Conservation (phyloP, 2,113 vertebrate species). For the Capra hircus region DNA sequence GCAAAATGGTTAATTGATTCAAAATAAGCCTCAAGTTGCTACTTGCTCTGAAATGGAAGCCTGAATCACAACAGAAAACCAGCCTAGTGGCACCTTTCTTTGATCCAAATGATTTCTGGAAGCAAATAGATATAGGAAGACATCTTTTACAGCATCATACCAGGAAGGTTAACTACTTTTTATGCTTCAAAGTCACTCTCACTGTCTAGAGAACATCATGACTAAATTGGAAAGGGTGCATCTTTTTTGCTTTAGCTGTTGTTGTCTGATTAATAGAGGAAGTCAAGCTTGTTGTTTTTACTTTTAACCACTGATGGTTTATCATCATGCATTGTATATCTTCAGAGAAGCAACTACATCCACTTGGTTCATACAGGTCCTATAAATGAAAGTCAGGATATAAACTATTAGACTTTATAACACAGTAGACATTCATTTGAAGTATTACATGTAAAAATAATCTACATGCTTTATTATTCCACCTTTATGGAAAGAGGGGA, state of each 20-base stretch:
- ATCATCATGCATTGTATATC: neutral
- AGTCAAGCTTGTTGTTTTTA: neutral
- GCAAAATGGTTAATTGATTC: slow-evolving; percentile 44
- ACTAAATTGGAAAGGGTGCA: slow-evolving; percentile 55
- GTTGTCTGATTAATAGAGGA: slow-evolving; percentile 34
- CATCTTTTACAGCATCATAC: slow-evolving; percentile 45
- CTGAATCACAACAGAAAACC: slow-evolving; percentile 9
- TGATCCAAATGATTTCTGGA: slow-evolving; percentile 60
- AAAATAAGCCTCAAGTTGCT: slow-evolving; percentile 19
- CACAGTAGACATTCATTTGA: neutral
- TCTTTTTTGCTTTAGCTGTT: slow-evolving; percentile 20
- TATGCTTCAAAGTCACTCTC: slow-evolving; percentile 63
- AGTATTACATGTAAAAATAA: neutral
- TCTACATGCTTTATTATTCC: neutral
- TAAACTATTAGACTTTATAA: neutral
- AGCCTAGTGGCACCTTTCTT: slow-evolving; percentile 18
- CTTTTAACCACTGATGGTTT: slow-evolving; percentile 1
- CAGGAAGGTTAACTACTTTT: slow-evolving; percentile 54
- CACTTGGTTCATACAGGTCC: neutral
- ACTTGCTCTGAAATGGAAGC: neutral
- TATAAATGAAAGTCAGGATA: neutral
- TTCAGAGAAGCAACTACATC: neutral
- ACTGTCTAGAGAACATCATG: slow-evolving; percentile 35
- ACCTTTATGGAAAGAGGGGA: fast-evolving
- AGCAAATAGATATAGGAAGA: slow-evolving; percentile 35